Evolutionary conservation across 2,113 vertebrate genomes (phyloP), one percentile per base, ranked within the genome.

Genomic region (Phalacrocorax brasilianus): DNA sequence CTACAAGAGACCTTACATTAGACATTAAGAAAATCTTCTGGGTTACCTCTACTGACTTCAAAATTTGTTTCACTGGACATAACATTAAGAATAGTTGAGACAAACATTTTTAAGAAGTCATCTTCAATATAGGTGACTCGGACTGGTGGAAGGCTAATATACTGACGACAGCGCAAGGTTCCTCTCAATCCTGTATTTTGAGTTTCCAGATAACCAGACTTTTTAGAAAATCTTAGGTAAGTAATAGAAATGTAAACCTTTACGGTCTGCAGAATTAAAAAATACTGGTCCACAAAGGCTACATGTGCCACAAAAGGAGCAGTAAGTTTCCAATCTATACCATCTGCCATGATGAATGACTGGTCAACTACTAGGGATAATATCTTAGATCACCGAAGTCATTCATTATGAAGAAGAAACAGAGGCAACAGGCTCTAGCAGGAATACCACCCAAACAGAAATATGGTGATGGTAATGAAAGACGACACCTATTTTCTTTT

Each of bases 381-480:
- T 17, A 65, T 23, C 62, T 58, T n/a, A 82, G 30, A 79, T 30
- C 50, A 55, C 24, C 35, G 2, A 74, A 78, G 73, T 56, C 40
- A 67, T 61, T 79, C 50, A 62, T 21, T 75, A 83, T 27, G 62
- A 72, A 92, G 55, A 59, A 89, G 45, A 77, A 89, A 89, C 11
- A 83, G 40, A 74, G 18, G 75, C 75, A 95, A 85, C 27, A 88
- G n/a, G 42, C 14, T 84, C 23, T 23, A 88, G 49, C 4, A 77
- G 72, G 86, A 86, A 84, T 38, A 93, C 21, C 61, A 96, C 62
- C 88, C 80, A 92, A 72, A 17, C 70, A 92, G 61, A 96, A 92
- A 72, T n/a, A 82, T 9, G 40, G 65, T 81, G 73, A 93, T 55
- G 44, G 35, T 63, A 88, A 94, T 84, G 68, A 91, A 80, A 92